phyloP scores from a whole-genome alignment of 2,797 vertebrate species.

The Arremon aurantiirostris region DNA sequence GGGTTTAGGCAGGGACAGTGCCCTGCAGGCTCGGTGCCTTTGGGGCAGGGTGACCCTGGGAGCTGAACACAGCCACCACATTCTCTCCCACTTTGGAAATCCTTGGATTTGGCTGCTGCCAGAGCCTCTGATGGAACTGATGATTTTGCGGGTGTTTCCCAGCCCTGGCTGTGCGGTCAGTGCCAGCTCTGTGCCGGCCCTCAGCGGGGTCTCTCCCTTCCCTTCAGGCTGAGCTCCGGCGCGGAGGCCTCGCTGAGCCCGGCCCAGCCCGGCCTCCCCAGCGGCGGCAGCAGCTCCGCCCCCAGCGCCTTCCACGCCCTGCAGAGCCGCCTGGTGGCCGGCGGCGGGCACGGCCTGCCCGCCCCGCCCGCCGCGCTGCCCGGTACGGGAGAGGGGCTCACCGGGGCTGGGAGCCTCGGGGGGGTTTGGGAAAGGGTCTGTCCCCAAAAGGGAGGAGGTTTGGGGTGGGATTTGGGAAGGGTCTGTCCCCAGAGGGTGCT shows the following conservation, averaged over 20 bases:
- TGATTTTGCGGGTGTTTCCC: too few relatives aligned
- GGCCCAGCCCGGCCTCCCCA: background rate
- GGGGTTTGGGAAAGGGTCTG: too few relatives aligned
- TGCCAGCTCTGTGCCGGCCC: background rate
- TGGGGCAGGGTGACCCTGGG: background rate
- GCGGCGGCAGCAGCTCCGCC: slow-evolving; percentile 44
- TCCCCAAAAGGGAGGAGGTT: too few relatives aligned
- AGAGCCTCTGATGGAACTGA: too few relatives aligned
- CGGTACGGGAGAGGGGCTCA: slow-evolving; percentile 53
- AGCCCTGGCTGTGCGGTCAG: too few relatives aligned
- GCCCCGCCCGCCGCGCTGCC: slow-evolving; percentile 72
- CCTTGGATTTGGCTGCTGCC: fast-evolving
- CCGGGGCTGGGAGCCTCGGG: background rate
- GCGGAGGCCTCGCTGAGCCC: slow-evolving; percentile 54
- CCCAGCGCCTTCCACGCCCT: slow-evolving; percentile 85
- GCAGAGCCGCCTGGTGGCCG: slow-evolving; percentile 85
- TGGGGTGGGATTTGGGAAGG: background rate
- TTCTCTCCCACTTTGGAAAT: background rate
- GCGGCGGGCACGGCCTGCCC: slow-evolving; percentile 77
- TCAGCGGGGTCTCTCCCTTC: background rate
- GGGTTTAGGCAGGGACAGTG: background rate
- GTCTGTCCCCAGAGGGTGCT: background rate
- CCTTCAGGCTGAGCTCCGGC: slow-evolving; percentile 68
- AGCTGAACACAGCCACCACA: too few relatives aligned
- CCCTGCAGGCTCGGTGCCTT: background rate